Evolutionary conservation across 2,113 vertebrate genomes (phyloP), one percentile per base, ranked within the genome.

Genomic region (Cygnus atratus): DNA sequence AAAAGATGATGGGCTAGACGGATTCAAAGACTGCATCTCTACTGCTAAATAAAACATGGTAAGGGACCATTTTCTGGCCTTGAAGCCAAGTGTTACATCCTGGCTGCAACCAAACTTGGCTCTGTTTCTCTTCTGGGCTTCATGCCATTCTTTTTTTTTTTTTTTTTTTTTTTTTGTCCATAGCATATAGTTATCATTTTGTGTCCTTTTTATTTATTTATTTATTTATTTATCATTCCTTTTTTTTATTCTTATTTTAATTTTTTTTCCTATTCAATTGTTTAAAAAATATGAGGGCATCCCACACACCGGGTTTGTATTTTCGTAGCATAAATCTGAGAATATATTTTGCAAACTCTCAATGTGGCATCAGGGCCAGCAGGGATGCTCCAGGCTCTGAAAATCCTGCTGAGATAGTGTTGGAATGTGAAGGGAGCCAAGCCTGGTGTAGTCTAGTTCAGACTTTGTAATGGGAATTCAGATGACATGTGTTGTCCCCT

Each of bases 41-140:
- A 16, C 18, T 41, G 22, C 52, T 93, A 81, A 88, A 71, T 84
- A 82, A 92, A 92, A 81, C 37, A 90, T 29, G 4, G 12, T 41
- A 75, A 87, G 35, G 19, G 46, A 87, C n/a, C 7, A 71, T 84
- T 33, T 65, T 84, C 48, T 84, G 31, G 13, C 41, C n/a, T 84
- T 80, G 28, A 43, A 73, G 28, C 37, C 59, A 77, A 84, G 17
- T 46, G 16, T 55, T 83, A 62, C 12, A 46, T 86, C 29, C 66
- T 67, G 79, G 22, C 65, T 90, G 41, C 35, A 88, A 86, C 2
- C 17, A 90, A 91, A 59, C 17, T 93, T 91, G 57, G 70, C 61
- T 92, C n/a, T 72, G 37, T 6, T 52, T 92, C 14, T 84, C 11
- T 90, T 93, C 79, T 86, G 59, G 88, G 59, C 61, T 93, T 84